Base-by-base conservation (phyloP, 1,140 invertebrate genomes). In the Bemisia tabaci region DNA sequence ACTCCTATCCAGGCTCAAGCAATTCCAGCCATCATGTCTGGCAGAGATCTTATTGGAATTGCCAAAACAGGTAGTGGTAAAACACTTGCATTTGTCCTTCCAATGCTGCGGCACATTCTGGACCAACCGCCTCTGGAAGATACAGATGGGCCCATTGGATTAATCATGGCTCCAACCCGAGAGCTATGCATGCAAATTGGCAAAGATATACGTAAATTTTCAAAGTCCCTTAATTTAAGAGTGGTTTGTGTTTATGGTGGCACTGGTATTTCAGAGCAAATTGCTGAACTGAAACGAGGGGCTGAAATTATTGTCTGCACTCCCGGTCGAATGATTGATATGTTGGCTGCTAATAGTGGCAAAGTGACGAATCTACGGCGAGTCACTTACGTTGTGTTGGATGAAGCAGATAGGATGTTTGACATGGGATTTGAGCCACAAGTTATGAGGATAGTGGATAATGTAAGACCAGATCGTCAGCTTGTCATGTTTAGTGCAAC, bases 381-480 rank as follows among this genome's bases (percentile, higher is more conserved):
- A 39, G 94, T 96, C 26, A 99, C 96, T 0, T 99, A 98, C 76
- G 86, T 98, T 33, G 97, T 99, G 0, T 77, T 99, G 1, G 97
- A 99, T 78, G 97, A 99, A 79, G 97, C 97, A 1, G 97, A 99
- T 78, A 81, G 97, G 39, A 99, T 99, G 97, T 99, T 99, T 75
- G 97, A 99, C 75, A 98, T 99, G 95, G 97, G 97, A 22, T 99
- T 99, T 78, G 97, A 99, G 79, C 97, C 97, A 2, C 97, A 99
- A 80, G 90, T 95, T 0, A 97, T 95, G 91, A 86, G 94, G 70
- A 98, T 99, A 60, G 90, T 99, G 70, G 96, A 98, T 72, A 97
- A 97, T 76, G 88, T 98, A 1, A 82, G 97, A 33, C 97, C 97
- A 0, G 97, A 99, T 78, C 78, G 95, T 62, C 95, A 99, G 79